A percentile compares a stretch with the other conserved stretches of the same genome.
phyloP scores from a whole-genome alignment of 2,113 vertebrate genomes.

The Cromileptes altivelis region DNA sequence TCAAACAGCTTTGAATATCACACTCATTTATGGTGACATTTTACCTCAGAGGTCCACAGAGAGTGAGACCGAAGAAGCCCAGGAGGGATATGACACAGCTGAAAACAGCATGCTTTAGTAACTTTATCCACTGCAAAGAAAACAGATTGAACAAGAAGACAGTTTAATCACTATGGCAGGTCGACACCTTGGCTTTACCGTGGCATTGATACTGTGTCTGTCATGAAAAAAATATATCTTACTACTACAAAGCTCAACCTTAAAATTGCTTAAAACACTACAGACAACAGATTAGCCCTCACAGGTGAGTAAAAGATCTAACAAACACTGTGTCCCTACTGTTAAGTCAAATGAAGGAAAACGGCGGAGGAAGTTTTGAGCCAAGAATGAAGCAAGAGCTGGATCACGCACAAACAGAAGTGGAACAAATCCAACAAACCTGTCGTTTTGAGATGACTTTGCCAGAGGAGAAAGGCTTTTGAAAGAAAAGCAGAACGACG shows the following conservation, averaged over 20 bases:
- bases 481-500: constrained; percentile 94
- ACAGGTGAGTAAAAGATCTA: background rate
- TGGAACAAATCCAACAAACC: constrained; percentile 77
- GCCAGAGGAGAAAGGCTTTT: constrained; percentile 98
- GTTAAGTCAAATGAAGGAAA: background rate
- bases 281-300: background rate
- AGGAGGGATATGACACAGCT: constrained; percentile 95
- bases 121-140: constrained; percentile 94
- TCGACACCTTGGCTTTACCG: background rate
- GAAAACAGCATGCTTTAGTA: constrained; percentile 94
- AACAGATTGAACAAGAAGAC: constrained; percentile 18
- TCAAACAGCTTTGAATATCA: background rate
- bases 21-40: constrained; percentile 6
- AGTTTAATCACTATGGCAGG: background rate
- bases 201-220: background rate
- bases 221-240: background rate
- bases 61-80: constrained; percentile 98
- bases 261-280: background rate
- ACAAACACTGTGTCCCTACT: too few relatives aligned
- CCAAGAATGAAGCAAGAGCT: background rate
- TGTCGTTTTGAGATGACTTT: constrained; percentile 93
- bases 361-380: background rate
- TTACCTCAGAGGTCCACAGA: constrained; percentile 98
- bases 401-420: background rate
- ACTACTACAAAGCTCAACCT: background rate